Evolutionary conservation across 1,140 invertebrate species (phyloP), one percentile per base, ranked within the genome.

Genomic region (Papilio polyxenes): DNA sequence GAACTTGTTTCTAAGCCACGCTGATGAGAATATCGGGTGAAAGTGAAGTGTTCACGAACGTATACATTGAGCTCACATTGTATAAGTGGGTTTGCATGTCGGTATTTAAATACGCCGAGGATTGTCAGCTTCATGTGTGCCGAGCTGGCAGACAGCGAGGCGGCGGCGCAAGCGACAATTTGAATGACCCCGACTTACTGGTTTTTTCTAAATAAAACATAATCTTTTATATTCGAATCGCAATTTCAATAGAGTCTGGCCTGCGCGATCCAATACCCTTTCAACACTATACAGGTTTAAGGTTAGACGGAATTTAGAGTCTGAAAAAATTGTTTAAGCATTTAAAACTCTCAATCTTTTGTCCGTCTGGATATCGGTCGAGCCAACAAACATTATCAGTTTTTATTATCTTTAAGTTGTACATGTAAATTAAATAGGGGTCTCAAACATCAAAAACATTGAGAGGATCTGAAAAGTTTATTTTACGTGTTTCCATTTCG

Each of bases 61-160:
- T 84, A 83, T 82, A 87, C 83, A 62, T 11, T 20, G 13, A 13
- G 31, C 83, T 81, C 74, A 87, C 84, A 80, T 83, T 84, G 83
- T 79, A 82, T 80, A 85, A 84, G 86, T 83, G 78, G 83, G 81
- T 88, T 87, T 88, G 85, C 84, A 89, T 87, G 87, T 88, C 87
- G 85, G 86, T 85, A 88, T 88, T 85, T 85, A 83, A 87, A 87
- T 87, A 82, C 85, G 85, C 75, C 83, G 88, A 89, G 84, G 85
- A 79, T 78, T 81, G 56, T 59, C 56, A 17, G 56, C 85, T 87
- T 88, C 88, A 89, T 89, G 85, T 89, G 75, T 81, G 90, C 89
- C 89, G 88, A 92, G 89, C 89, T 92, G 92, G 89, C 89, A 93
- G 92, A 93, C 91, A 87, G 91, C 91, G 89, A 86, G 92, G 92